Percentiles rank a stretch among this genome's conserved stretches.
Evolutionary conservation across 2,797 vertebrate genomes (phyloP).

Genomic region (Chromis chromis): DNA sequence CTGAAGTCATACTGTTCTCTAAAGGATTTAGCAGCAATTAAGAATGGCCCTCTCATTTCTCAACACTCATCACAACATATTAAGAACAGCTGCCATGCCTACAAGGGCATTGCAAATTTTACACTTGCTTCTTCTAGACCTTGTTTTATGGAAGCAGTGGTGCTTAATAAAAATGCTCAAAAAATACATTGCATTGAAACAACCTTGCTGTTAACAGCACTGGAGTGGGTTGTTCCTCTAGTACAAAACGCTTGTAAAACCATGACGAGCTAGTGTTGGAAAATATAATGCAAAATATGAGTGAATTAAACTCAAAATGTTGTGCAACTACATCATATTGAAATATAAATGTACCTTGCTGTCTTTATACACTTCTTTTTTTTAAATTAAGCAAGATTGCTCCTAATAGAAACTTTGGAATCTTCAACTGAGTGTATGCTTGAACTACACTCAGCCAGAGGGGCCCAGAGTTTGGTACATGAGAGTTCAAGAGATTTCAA

Average conservation of each 20-base stretch:
- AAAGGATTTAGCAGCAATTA: neutral
- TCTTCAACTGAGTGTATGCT: neutral
- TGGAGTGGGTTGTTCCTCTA: neutral
- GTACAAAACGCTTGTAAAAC: neutral
- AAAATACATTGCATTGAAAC: neutral
- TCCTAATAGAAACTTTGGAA: too few relatives aligned
- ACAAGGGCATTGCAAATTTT: neutral
- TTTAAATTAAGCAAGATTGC: neutral
- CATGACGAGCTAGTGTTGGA: neutral
- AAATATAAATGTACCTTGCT: neutral
- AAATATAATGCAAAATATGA: too few relatives aligned
- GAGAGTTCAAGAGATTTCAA: conserved; percentile 14
- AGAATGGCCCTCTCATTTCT: conserved; percentile 1
- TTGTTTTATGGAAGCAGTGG: neutral
- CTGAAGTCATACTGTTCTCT: too few relatives aligned
- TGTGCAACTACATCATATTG: neutral
- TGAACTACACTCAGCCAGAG: neutral
- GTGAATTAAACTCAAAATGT: neutral
- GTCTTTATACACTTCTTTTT: neutral
- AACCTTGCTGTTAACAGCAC: neutral
- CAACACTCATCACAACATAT: neutral
- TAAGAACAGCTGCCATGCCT: neutral
- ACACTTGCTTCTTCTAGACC: neutral
- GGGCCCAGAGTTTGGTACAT: conserved; percentile 6
- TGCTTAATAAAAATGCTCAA: neutral